Percentiles rank a stretch among this genome's conserved stretches.
These are phyloP conservation scores for Bursaphelenchus mucronatus DNA, from an alignment of 1,140 invertebrate genomes.

Conservation along the genomic window DNA sequence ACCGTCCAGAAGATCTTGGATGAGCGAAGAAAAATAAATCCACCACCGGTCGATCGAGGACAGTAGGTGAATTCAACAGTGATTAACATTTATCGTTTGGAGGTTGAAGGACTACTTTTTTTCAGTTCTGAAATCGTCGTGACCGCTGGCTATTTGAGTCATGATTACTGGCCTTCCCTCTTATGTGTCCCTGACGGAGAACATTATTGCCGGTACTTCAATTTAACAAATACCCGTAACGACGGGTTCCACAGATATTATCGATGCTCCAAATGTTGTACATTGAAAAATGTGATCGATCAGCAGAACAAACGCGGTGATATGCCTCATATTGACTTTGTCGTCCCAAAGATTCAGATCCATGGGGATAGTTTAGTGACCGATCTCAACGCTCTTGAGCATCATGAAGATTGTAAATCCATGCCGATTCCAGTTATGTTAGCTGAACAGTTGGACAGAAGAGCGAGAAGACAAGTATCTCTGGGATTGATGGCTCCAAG, in stretches of 20 bases:
- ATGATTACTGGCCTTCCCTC: slow-evolving; percentile 20
- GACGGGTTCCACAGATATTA: slow-evolving; percentile 16
- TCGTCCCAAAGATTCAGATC: slow-evolving; percentile 19
- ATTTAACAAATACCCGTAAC: slow-evolving; percentile 16
- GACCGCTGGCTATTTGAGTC: slow-evolving; percentile 18
- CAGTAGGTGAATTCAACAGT: too few species aligned
- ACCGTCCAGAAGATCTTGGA: too few species aligned
- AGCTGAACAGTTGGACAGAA: slow-evolving; percentile 15
- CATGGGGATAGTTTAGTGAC: slow-evolving; percentile 7
- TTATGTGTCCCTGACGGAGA: slow-evolving; percentile 17
- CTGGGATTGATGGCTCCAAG: slow-evolving; percentile 19
- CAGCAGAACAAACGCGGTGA: slow-evolving; percentile 4
- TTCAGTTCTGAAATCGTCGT: neutral
- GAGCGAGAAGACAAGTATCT: slow-evolving; percentile 12
- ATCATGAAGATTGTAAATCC: slow-evolving; percentile 11
- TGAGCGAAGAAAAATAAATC: too few species aligned
- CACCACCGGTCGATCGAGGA: too few species aligned
- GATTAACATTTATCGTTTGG: too few species aligned
- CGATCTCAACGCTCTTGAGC: neutral
- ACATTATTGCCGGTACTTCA: slow-evolving; percentile 13
- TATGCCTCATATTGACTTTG: slow-evolving; percentile 10
- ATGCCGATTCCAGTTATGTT: slow-evolving; percentile 19
- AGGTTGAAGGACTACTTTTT: too few species aligned
- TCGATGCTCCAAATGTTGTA: slow-evolving; percentile 24
- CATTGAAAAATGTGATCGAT: slow-evolving; percentile 8